These are phyloP conservation scores for Dromiciops gliroides DNA, from an alignment of 2,113 vertebrate genomes.

Conservation along the genomic window DNA sequence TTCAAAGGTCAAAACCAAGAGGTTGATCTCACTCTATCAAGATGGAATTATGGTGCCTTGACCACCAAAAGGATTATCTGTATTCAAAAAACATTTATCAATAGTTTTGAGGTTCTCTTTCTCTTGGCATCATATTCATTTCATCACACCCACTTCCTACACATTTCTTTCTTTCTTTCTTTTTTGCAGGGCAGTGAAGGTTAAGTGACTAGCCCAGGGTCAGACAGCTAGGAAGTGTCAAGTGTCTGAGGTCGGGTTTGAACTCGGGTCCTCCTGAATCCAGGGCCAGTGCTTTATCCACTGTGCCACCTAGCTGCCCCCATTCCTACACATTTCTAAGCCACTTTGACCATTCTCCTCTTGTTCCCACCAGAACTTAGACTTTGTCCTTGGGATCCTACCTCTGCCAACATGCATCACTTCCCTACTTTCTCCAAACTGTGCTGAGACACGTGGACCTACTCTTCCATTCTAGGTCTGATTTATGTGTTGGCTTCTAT, in stretches of 20 bases:
- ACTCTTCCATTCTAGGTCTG: background rate
- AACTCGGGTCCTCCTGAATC: no score
- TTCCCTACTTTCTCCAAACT: background rate
- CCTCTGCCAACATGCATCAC: background rate
- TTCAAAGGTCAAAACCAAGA: slow-evolving; percentile 18
- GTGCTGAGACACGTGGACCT: background rate
- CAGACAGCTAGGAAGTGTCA: no score
- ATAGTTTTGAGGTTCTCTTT: background rate
- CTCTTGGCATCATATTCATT: background rate
- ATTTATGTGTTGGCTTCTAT: background rate
- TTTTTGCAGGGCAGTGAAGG: no score
- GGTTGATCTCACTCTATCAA: background rate
- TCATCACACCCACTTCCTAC: background rate
- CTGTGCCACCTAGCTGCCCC: no score
- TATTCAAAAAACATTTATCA: background rate
- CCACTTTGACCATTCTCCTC: background rate
- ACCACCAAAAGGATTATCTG: background rate
- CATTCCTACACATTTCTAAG: background rate
- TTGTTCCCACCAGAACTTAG: background rate
- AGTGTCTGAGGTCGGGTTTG: no score
- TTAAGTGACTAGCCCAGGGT: no score
- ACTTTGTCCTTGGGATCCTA: background rate
- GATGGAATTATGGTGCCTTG: background rate
- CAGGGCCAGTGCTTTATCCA: no score
- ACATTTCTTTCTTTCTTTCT: no score